Percentiles rank a stretch among this genome's conserved stretches.
Evolutionary conservation across 2,113 vertebrate genomes (phyloP).

Genomic region (Triplophysa dalaica): DNA sequence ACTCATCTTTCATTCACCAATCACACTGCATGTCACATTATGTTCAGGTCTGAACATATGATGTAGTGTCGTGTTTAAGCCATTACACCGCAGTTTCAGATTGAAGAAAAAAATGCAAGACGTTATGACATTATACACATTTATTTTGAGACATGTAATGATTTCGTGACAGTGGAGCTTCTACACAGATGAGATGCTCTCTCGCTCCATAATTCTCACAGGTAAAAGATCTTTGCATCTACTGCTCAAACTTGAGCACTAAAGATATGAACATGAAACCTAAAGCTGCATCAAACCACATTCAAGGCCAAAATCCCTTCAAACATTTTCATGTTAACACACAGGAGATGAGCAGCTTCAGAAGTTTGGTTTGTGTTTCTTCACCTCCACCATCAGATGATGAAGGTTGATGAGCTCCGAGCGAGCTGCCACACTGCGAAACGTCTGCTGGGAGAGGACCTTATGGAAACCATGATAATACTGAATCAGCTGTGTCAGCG

Average conservation of each 20-base stretch:
- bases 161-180: too few species aligned
- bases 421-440: slow-evolving; percentile 82
- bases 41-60: too few species aligned
- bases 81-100: too few species aligned
- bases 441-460: slow-evolving; percentile 83
- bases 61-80: too few species aligned
- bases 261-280: background rate
- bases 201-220: too few species aligned
- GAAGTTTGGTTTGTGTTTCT: slow-evolving; percentile 94
- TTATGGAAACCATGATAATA: slow-evolving; percentile 94
- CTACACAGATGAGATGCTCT: too few species aligned
- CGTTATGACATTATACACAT: too few species aligned
- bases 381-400: slow-evolving; percentile 94
- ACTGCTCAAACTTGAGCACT: background rate
- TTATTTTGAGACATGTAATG: too few species aligned
- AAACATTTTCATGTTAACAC: background rate
- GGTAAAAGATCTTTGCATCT: too few species aligned
- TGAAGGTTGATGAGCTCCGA: slow-evolving; percentile 94
- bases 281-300: background rate
- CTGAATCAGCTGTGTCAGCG: slow-evolving; percentile 90
- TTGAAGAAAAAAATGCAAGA: too few species aligned
- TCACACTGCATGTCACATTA: too few species aligned
- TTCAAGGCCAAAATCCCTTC: background rate
- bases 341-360: slow-evolving; percentile 49
- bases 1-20: too few species aligned